These are phyloP conservation scores for Terrapene triunguis DNA, from an alignment of 2,113 vertebrate species.

Conservation along the genomic window DNA sequence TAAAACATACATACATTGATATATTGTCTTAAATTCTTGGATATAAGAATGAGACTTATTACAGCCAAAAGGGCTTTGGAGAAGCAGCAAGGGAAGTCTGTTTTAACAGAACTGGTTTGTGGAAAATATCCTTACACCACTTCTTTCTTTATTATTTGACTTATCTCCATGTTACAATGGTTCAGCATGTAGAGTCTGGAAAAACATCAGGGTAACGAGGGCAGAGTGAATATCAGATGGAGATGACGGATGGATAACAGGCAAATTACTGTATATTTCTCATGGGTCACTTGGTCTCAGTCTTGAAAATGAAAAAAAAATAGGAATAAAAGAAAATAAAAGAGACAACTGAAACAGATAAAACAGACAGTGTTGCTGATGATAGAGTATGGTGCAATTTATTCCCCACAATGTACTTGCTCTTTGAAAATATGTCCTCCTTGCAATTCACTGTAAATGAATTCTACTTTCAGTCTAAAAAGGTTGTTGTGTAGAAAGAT, in stretches of 20 bases:
- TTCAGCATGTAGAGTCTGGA: slow-evolving; percentile 62
- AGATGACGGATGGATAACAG: slow-evolving; percentile 73
- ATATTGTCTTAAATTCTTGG: neutral
- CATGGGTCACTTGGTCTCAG: slow-evolving; percentile 73
- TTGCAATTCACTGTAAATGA: slow-evolving; percentile 53
- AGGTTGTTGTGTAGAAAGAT: slow-evolving; percentile 63
- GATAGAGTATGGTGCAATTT: slow-evolving; percentile 56
- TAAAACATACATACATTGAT: neutral
- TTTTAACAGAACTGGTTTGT: slow-evolving; percentile 19
- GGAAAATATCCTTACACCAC: slow-evolving; percentile 8
- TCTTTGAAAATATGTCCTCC: slow-evolving; percentile 2
- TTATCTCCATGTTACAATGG: slow-evolving; percentile 67
- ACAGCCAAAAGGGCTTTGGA: slow-evolving; percentile 16
- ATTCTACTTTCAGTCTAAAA: slow-evolving; percentile 51
- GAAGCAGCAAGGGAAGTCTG: slow-evolving; percentile 25
- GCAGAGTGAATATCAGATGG: slow-evolving; percentile 75
- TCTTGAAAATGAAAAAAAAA: slow-evolving; percentile 58
- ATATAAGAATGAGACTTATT: neutral
- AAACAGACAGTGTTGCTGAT: slow-evolving; percentile 70
- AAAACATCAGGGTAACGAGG: slow-evolving; percentile 78
- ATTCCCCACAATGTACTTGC: slow-evolving; percentile 8
- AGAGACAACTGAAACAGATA: slow-evolving; percentile 71
- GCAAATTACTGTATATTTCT: slow-evolving; percentile 71
- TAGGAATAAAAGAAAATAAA: slow-evolving; percentile 45
- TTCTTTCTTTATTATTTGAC: slow-evolving; percentile 56